phyloP scores from a whole-genome alignment of 2,797 vertebrate species.

The Spondyliosoma cantharus region DNA sequence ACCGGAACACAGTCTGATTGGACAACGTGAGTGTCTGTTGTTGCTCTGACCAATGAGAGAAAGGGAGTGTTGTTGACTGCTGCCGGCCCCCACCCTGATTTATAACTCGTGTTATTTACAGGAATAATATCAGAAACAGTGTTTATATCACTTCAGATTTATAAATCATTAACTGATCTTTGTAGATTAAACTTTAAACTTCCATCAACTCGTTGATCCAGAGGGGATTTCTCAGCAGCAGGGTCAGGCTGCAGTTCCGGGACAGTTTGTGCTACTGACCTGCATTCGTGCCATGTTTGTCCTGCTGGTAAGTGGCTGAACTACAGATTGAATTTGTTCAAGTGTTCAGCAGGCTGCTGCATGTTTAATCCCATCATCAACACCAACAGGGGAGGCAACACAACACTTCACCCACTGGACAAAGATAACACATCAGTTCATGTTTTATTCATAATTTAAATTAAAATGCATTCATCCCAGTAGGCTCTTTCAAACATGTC shows the following conservation, averaged over 20 bases:
- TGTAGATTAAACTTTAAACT: fast-evolving
- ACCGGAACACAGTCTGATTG: constrained; percentile 73
- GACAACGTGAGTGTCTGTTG: constrained; percentile 34
- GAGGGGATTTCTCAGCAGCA: not conserved
- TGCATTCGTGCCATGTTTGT: constrained; percentile 42
- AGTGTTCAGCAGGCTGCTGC: not conserved
- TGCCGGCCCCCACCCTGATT: not conserved
- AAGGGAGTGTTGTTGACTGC: not conserved
- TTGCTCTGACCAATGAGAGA: constrained; percentile 70
- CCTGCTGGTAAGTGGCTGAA: constrained; percentile 57
- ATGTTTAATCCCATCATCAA: not conserved
- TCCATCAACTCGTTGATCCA: not conserved
- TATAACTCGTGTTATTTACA: not conserved
- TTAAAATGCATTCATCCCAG: not conserved
- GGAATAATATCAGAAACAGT: not conserved
- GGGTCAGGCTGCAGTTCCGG: constrained; percentile 18
- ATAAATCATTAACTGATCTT: not conserved
- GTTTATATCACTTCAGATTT: not conserved
- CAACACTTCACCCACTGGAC: not conserved
- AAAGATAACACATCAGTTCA: not conserved
- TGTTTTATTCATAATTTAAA: not conserved
- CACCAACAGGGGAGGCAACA: not conserved
- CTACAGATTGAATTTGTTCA: constrained; percentile 63
- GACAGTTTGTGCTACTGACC: constrained; percentile 69
- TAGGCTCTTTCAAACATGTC: not conserved